A percentile compares a stretch with the other conserved stretches of the same genome.
Conservation (phyloP, 2,797 vertebrate species). For the Syndactyla subalaris region DNA sequence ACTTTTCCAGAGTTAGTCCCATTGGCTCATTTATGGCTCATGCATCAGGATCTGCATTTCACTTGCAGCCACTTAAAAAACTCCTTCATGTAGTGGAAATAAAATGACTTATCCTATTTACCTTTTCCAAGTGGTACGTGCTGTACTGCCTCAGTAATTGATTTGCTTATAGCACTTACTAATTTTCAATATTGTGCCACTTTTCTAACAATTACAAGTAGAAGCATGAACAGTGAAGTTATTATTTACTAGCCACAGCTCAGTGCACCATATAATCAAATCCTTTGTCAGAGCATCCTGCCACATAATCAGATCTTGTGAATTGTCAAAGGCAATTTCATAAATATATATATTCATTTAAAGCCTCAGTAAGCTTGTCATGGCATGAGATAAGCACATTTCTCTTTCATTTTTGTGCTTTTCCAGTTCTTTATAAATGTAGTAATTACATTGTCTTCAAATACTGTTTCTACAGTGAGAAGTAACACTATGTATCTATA, state of each 20-base stretch:
- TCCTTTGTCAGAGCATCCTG: slow-evolving; percentile 73
- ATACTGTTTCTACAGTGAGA: slow-evolving; percentile 21
- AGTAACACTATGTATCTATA: background rate
- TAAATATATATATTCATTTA: slow-evolving; percentile 75
- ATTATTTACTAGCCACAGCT: slow-evolving; percentile 73
- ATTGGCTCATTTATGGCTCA: background rate
- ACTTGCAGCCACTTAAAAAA: slow-evolving; percentile 16
- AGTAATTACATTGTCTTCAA: slow-evolving; percentile 63
- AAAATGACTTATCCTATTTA: background rate
- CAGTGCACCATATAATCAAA: slow-evolving; percentile 76
- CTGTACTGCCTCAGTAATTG: slow-evolving; percentile 39
- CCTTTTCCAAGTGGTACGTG: background rate
- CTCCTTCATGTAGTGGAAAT: background rate
- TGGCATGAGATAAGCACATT: slow-evolving; percentile 26
- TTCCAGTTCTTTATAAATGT: slow-evolving; percentile 39
- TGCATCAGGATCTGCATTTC: background rate
- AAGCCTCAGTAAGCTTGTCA: slow-evolving; percentile 65
- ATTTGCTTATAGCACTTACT: slow-evolving; percentile 58
- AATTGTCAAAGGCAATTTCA: slow-evolving; percentile 76
- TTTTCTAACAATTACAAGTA: slow-evolving; percentile 62
- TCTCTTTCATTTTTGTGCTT: slow-evolving; percentile 19
- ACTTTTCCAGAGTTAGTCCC: background rate
- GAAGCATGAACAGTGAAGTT: slow-evolving; percentile 49
- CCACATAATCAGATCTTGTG: slow-evolving; percentile 75
- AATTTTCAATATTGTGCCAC: slow-evolving; percentile 60